phyloP scores from a whole-genome alignment of 2,797 vertebrate genomes.

The Gephyroberyx darwinii region DNA sequence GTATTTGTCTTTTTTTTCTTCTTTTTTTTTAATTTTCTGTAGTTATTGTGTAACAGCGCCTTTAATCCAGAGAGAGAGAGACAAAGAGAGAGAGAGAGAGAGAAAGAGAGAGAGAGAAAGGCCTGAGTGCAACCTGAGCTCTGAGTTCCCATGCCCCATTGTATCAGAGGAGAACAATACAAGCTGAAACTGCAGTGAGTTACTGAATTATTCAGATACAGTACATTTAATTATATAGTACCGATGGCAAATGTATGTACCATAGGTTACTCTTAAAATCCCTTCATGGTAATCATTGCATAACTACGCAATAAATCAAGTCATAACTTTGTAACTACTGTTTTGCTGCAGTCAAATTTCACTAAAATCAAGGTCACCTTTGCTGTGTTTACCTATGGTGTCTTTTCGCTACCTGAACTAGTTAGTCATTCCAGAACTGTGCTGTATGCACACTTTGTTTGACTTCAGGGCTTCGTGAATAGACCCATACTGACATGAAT shows the following conservation, averaged over 20 bases:
- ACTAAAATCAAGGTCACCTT: conserved; percentile 13
- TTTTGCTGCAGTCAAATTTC: background rate
- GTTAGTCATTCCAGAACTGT: conserved; percentile 45
- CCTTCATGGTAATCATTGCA: background rate
- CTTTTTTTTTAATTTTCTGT: conserved; percentile 34
- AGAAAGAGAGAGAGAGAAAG: conserved; percentile 29
- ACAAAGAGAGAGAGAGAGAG: conserved; percentile 32
- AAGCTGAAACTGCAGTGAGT: conserved; percentile 28
- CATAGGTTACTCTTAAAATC: too few species aligned
- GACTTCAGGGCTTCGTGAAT: conserved; percentile 25
- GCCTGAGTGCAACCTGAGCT: conserved; percentile 76
- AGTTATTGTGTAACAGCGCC: conserved; percentile 34
- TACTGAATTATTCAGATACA: conserved; percentile 71
- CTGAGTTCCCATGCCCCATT: conserved; percentile 73
- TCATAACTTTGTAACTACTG: background rate
- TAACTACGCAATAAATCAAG: background rate
- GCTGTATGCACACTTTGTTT: conserved; percentile 43
- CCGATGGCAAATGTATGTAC: too few species aligned
- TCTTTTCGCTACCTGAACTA: conserved; percentile 33
- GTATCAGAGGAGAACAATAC: conserved; percentile 69
- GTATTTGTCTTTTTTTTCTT: conserved; percentile 46
- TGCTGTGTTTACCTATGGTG: conserved; percentile 42
- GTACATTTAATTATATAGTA: conserved; percentile 14
- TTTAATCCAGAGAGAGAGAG: conserved; percentile 53
- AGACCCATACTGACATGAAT: conserved; percentile 4